These are phyloP conservation scores for Pocillopora grandis DNA, from an alignment of 92 coral and sea anemone genomes.

Conservation along the genomic window DNA sequence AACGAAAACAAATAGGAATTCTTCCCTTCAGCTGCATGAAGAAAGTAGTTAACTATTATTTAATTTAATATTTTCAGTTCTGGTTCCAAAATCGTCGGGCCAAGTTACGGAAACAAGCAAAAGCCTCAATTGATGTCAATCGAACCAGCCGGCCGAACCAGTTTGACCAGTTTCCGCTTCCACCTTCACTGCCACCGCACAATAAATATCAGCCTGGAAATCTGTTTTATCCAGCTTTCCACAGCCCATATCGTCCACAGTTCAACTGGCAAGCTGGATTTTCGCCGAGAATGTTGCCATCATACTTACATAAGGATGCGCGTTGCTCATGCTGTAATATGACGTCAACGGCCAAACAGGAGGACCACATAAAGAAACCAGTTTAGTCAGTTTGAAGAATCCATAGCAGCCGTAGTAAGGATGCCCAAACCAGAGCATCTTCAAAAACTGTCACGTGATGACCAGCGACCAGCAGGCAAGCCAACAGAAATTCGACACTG, in stretches of 20 bases:
- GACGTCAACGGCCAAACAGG: not conserved
- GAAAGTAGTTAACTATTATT: not conserved
- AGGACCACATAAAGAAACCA: not conserved
- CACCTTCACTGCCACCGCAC: not conserved
- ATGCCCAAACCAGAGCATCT: not conserved
- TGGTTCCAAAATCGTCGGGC: slow-evolving; percentile 53
- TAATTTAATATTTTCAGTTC: not conserved
- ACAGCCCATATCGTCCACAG: not conserved
- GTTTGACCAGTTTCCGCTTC: not conserved
- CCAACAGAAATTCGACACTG: not conserved
- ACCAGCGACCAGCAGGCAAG: not conserved
- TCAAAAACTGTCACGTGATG: not conserved
- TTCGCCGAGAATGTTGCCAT: not conserved
- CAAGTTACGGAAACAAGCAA: slow-evolving; percentile 19
- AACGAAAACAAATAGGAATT: no score
- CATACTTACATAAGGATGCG: not conserved
- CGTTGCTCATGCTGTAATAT: slow-evolving; percentile 19
- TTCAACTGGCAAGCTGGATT: not conserved
- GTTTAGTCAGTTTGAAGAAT: not conserved
- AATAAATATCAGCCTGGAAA: not conserved
- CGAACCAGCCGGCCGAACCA: not conserved
- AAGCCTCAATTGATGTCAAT: not conserved
- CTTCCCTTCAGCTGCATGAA: not conserved
- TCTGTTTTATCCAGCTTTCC: not conserved
- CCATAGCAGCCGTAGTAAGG: not conserved